Evolutionary conservation across 2,797 vertebrate species (phyloP).

Genomic region (Danio albolineatus): DNA sequence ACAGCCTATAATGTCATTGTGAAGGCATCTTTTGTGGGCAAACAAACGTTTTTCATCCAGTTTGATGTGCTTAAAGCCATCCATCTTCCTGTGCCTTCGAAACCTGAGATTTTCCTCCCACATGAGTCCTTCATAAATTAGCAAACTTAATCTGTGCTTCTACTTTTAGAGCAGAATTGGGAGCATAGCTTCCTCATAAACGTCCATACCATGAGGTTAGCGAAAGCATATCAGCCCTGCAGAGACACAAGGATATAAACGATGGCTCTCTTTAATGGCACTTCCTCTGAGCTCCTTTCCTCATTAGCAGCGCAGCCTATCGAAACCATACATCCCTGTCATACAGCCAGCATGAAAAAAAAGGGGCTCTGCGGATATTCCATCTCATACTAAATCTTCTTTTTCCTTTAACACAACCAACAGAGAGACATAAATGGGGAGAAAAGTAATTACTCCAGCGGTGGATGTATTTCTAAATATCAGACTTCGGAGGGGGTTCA

Average conservation of each 20-base stretch:
- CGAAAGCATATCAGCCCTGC: constrained; percentile 11
- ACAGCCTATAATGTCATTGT: background rate
- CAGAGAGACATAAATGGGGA: constrained; percentile 21
- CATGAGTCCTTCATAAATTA: background rate
- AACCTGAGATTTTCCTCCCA: background rate
- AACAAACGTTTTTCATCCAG: background rate
- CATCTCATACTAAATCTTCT: constrained; percentile 21
- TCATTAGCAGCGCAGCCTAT: constrained; percentile 48
- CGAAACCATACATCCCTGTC: constrained; percentile 52
- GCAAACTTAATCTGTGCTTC: constrained; percentile 18
- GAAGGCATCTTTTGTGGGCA: background rate
- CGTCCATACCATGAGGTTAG: background rate
- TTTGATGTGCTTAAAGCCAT: constrained; percentile 8
- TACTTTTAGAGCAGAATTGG: constrained; percentile 10
- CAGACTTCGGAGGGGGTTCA: constrained; percentile 37
- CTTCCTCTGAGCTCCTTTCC: constrained; percentile 22
- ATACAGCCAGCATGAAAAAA: background rate
- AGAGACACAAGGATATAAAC: constrained; percentile 26
- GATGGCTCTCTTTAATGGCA: background rate
- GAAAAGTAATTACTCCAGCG: constrained; percentile 28
- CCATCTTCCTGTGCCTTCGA: background rate
- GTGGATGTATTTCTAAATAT: constrained; percentile 41
- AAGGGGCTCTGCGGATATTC: constrained; percentile 12
- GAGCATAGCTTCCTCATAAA: constrained; percentile 12
- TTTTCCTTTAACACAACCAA: constrained; percentile 27